A percentile compares a stretch with the other conserved stretches of the same genome.
Evolutionary conservation across 2,888 invertebrate species (phyloP).

Genomic region (Tromatobia lineatoria): DNA sequence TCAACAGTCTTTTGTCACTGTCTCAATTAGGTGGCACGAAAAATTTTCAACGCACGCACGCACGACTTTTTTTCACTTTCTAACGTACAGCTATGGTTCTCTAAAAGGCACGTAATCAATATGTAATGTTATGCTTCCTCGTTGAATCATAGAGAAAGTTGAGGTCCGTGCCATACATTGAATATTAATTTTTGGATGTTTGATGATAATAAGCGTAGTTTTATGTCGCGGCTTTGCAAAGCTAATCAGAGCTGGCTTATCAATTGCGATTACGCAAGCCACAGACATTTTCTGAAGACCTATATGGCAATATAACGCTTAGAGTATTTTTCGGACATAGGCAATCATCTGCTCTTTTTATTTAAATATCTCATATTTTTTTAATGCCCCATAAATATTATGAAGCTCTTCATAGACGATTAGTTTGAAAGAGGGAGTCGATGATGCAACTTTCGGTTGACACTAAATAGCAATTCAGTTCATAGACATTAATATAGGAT

Average conservation of each 20-base stretch:
- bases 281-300: background rate
- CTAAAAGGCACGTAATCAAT: slow-evolving; percentile 49
- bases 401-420: too few relatives aligned
- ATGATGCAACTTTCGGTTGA: too few relatives aligned
- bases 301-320: background rate
- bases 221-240: background rate
- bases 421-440: too few relatives aligned
- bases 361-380: background rate
- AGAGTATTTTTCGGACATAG: background rate
- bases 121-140: slow-evolving; percentile 59
- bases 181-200: slow-evolving; percentile 44
- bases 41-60: slow-evolving; percentile 24
- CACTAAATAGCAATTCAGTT: too few relatives aligned
- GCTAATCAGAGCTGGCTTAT: background rate
- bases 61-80: slow-evolving; percentile 54
- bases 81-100: slow-evolving; percentile 54
- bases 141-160: slow-evolving; percentile 67
- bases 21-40: slow-evolving; percentile 13
- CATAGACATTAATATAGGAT: too few relatives aligned
- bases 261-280: background rate
- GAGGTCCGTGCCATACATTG: slow-evolving; percentile 6
- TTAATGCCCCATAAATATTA: background rate
- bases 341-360: background rate
- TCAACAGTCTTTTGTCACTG: slow-evolving; percentile 45
- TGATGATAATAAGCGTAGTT: slow-evolving; percentile 6